Evolutionary conservation across 2,888 invertebrate species (phyloP), one percentile per base, ranked within the genome.

Genomic region (Nezara viridula): DNA sequence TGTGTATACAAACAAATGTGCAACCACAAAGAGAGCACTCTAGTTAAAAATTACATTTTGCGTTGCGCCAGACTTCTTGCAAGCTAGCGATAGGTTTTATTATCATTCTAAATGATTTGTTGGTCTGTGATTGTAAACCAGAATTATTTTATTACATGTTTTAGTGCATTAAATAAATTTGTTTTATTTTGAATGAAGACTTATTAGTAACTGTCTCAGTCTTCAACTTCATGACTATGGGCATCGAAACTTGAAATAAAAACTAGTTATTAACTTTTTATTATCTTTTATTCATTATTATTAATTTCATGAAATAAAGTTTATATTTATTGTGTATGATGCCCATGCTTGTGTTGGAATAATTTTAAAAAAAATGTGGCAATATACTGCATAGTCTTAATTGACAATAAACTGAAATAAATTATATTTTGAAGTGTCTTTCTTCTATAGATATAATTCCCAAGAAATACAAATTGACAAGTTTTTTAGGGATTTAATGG

Each of bases 81-180:
- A n/a, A n/a, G n/a, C n/a, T n/a, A n/a, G n/a, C n/a, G n/a, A n/a
- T n/a, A n/a, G n/a, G 7, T 44, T 44, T 47, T 24, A 81, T 81
- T 81, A 47, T 81, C 81, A 81, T n/a, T 81, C 40, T 81, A 47
- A 81, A 81, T 81, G 44, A 81, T 81, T 81, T 81, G 24, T 81
- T 81, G 44, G n/a, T n/a, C 81, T 81, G 81, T 81, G 81, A 81
- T 81, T 81, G 44, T n/a, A n/a, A 81, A 81, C 40, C 77, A 77
- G 77, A 77, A 77, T 77, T 37, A 40, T 81, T 81, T 81, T 81
- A 47, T 81, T 81, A 44, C n/a, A 81, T 47, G 4, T 44, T 81
- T 44, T 32, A 21, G 66, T 73, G 66, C 37, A 73, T 73, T 73
- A 73, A 73, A 66, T 32, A 32, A 66, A 7, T 60, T 73, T 73